Base-by-base conservation (phyloP, 2,113 vertebrate genomes). In the Nyctereutes procyonoides region DNA sequence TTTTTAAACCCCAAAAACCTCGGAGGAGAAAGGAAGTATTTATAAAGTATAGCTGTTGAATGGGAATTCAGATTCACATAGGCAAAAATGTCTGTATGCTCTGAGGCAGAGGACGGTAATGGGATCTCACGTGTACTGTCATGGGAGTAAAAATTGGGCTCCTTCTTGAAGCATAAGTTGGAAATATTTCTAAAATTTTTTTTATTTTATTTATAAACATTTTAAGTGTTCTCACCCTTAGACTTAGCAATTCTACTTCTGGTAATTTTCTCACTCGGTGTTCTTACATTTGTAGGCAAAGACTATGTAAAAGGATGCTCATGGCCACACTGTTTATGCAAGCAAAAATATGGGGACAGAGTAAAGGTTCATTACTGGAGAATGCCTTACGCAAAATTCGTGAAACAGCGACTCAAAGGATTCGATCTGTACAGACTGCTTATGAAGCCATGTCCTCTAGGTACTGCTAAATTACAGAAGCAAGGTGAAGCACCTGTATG, bases 101-200 rank as follows among this genome's bases (percentile, higher is more conserved):
- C 43, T 3, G 30, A 4, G 15, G 4, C 13, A 63, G 2, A 30
- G 10, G 15, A 4, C 12, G 1, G 28, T 24, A 22, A 22, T 3
- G 0, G 13, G 4, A 19, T 28, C 9, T 56, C 30, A 26, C 4
- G 0, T 2, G 17, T 28, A 10, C 26, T 4, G 9, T 7, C 9
- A 7, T 6, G 2, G 10, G 56, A 28, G 3, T 65, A 13, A 48
- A 55, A 73, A 51, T 11, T 22, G 13, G 28, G 19, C 51, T 13
- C 11, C 3, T 1, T 84, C 13, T 17, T 22, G 5, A 51, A n/a
- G 28, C 3, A 14, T 69, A 63, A 56, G 35, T 38, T 74, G 48
- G 26, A 60, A 73, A 86, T 48, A 43, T 14, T n/a, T n/a, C n/a
- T n/a, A n/a, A n/a, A n/a, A n/a, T n/a, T n/a, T n/a, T n/a, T n/a